A percentile compares a stretch with the other conserved stretches of the same genome.
Evolutionary conservation across 1,140 invertebrate species (phyloP).

Genomic region (Procambarus virginalis): DNA sequence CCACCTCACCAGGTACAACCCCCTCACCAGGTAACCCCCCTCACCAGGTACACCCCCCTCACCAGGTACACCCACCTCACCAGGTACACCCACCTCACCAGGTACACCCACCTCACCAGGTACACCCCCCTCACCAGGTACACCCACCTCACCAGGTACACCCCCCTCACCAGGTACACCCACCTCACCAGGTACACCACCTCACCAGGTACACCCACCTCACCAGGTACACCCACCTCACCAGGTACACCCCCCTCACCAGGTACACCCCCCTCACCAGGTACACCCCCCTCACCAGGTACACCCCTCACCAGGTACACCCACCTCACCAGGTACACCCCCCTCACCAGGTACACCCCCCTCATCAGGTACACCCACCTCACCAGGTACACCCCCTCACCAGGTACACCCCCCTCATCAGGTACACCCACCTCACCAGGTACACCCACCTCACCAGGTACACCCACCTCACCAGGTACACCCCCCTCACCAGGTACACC

Average conservation of each 20-base stretch:
- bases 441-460: not conserved
- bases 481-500: too few relatives aligned
- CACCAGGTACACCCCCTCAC: too few relatives aligned
- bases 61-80: not conserved
- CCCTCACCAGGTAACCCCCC: too few relatives aligned
- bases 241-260: not conserved
- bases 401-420: not conserved
- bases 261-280: not conserved
- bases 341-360: not conserved
- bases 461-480: not conserved
- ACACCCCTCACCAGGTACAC: not conserved
- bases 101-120: not conserved
- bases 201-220: not conserved
- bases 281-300: not conserved
- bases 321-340: not conserved
- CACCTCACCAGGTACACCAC: not conserved
- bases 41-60: not conserved
- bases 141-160: not conserved
- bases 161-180: not conserved
- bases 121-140: not conserved
- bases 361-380: not conserved
- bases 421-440: not conserved
- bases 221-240: not conserved
- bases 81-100: not conserved
- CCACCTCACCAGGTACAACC: not conserved